phyloP scores from a whole-genome alignment of 2,113 vertebrate genomes.

The Sebastes schlegelii region DNA sequence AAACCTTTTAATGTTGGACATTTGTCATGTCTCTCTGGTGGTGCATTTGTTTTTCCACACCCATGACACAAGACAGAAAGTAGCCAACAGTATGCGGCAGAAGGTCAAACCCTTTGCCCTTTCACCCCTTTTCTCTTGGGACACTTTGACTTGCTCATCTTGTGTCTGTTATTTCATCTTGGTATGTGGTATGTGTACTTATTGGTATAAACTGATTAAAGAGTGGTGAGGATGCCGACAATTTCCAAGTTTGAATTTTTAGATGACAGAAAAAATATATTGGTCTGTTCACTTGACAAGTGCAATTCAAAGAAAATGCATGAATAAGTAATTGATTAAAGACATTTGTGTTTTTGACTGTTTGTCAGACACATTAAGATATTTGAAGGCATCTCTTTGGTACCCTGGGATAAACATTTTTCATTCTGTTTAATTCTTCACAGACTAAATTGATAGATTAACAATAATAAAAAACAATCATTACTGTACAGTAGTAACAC shows the following conservation, averaged over 20 bases:
- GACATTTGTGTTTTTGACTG: not conserved
- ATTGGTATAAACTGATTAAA: not conserved
- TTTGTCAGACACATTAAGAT: not conserved
- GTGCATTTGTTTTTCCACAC: constrained; percentile 32
- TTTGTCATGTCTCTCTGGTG: constrained; percentile 35
- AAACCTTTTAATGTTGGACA: constrained; percentile 37
- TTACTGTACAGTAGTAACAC: not conserved
- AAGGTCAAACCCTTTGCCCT: not conserved
- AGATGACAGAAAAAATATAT: not conserved
- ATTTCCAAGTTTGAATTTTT: not conserved
- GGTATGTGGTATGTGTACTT: too few species aligned
- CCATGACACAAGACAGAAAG: constrained; percentile 4
- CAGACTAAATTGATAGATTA: not conserved
- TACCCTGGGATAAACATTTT: not conserved
- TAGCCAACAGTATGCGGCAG: constrained; percentile 11
- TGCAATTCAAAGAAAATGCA: not conserved
- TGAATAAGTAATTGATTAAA: not conserved
- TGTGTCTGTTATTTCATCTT: not conserved
- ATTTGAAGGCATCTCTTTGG: not conserved
- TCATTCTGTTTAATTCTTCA: not conserved
- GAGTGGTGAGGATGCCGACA: not conserved
- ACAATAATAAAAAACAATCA: not conserved
- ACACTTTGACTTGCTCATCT: not conserved
- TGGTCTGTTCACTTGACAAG: not conserved
- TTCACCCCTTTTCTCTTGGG: not conserved